Evolutionary conservation across 2,113 vertebrate genomes (phyloP).

Genomic region (Saguinus midas): DNA sequence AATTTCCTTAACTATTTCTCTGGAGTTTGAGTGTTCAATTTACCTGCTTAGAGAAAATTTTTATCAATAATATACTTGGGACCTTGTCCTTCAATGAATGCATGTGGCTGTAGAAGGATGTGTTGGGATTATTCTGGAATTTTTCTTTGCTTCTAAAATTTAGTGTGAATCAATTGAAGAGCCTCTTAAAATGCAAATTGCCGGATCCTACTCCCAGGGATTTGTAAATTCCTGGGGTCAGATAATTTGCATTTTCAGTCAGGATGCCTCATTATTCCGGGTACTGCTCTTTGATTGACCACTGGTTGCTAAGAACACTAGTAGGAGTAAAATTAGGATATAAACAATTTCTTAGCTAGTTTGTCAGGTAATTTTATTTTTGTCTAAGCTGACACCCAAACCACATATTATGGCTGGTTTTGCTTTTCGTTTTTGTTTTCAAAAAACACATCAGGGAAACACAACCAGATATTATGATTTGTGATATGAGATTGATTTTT

Average conservation of each 20-base stretch:
- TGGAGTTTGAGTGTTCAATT: slow-evolving; percentile 9
- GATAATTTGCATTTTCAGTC: slow-evolving; percentile 7
- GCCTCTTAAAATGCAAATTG: not conserved
- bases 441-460: not conserved
- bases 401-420: not conserved
- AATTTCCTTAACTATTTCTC: slow-evolving; percentile 23
- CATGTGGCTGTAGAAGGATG: not conserved
- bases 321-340: not conserved
- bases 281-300: not conserved
- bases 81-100: not conserved
- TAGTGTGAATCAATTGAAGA: not conserved
- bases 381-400: not conserved
- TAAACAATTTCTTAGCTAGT: not conserved
- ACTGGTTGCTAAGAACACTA: not conserved
- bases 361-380: slow-evolving; percentile 15
- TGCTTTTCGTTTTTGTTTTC: not conserved
- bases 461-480: not conserved
- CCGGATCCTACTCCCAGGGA: not conserved
- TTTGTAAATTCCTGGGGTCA: not conserved
- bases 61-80: not conserved
- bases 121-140: not conserved
- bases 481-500: not conserved
- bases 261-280: not conserved
- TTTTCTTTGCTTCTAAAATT: not conserved
- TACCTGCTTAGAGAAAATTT: not conserved